Percentiles rank a stretch among this genome's conserved stretches.
These are phyloP conservation scores for Oncorhynchus masou DNA, from an alignment of 2,113 vertebrate genomes.

Conservation along the genomic window DNA sequence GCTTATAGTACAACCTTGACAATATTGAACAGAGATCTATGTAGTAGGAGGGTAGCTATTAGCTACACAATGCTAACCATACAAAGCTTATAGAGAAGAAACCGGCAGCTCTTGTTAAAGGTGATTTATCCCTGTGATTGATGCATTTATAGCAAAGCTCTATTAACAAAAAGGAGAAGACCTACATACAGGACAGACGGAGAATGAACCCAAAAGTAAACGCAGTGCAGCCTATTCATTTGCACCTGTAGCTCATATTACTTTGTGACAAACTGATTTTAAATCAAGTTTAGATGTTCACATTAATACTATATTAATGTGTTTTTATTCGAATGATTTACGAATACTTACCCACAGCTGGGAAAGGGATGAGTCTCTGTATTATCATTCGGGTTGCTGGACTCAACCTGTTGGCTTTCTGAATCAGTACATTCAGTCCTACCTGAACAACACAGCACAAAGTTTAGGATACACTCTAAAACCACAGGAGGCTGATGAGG, in stretches of 20 bases:
- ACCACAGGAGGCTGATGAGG: not conserved
- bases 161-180: not conserved
- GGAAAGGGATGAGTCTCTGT: slow-evolving; percentile 95
- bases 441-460: slow-evolving; percentile 73
- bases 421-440: slow-evolving; percentile 91
- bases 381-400: slow-evolving; percentile 90
- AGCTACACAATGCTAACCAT: too few relatives aligned
- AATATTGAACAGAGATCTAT: not conserved
- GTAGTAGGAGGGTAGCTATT: too few relatives aligned
- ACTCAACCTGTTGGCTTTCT: slow-evolving; percentile 89
- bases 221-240: not conserved
- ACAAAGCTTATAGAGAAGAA: too few relatives aligned
- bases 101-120: too few relatives aligned
- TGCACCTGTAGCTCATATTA: not conserved
- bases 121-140: slow-evolving; percentile 5
- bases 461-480: not conserved
- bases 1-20: not conserved
- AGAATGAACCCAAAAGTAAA: not conserved
- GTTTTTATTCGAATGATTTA: not conserved
- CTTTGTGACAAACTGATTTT: not conserved
- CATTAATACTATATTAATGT: too few relatives aligned
- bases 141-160: slow-evolving; percentile 5
- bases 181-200: not conserved
- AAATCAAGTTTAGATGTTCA: not conserved
- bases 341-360: slow-evolving; percentile 87